These are phyloP conservation scores for Tinamus major DNA, from an alignment of 2,797 vertebrate species.

Conservation along the genomic window DNA sequence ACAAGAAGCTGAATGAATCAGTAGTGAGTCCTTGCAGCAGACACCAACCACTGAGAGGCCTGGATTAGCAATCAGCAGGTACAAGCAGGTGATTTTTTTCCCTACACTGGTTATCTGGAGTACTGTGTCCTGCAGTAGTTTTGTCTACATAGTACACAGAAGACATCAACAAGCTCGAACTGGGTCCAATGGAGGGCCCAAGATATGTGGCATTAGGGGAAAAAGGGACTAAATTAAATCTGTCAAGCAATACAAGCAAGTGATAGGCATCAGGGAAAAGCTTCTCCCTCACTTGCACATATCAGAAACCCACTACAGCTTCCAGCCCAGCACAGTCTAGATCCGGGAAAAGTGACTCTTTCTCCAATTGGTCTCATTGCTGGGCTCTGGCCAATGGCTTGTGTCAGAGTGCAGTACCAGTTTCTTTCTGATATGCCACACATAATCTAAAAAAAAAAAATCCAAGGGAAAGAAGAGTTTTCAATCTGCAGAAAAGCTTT, in stretches of 20 bases:
- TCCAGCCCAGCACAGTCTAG: background rate
- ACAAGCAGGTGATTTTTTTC: too few species aligned
- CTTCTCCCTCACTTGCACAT: background rate
- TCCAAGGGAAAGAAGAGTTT: background rate
- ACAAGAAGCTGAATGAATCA: background rate
- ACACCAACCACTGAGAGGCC: background rate
- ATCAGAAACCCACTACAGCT: background rate
- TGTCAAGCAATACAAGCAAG: background rate
- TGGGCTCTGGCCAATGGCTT: background rate
- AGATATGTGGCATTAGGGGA: background rate
- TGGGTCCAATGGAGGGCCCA: background rate
- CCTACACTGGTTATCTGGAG: accelerated
- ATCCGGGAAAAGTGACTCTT: background rate
- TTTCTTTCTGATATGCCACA: too few species aligned
- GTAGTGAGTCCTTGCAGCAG: background rate
- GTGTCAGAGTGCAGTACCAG: too few species aligned
- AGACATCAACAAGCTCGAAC: background rate
- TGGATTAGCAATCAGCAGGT: background rate
- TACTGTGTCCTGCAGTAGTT: background rate
- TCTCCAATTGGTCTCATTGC: background rate
- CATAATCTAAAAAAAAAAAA: background rate
- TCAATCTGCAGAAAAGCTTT: background rate
- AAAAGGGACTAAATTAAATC: background rate
- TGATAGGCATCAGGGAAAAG: background rate
- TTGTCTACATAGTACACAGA: background rate